Percentiles rank a stretch among this genome's conserved stretches.
These are phyloP conservation scores for Pogonocherus hispidulus DNA, from an alignment of 2,888 invertebrate genomes.

Conservation along the genomic window DNA sequence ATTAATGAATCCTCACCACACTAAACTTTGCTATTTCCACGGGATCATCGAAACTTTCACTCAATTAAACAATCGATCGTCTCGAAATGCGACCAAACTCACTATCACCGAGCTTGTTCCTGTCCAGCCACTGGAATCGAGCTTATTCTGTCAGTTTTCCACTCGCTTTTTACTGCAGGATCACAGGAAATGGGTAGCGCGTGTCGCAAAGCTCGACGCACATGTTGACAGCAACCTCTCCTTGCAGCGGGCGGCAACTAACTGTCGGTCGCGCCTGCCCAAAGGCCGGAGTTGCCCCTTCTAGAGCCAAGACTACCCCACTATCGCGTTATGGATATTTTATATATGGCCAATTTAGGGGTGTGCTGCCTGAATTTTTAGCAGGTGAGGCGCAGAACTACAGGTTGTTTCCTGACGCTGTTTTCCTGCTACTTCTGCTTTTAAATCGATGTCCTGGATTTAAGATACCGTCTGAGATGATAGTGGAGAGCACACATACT, in stretches of 20 bases:
- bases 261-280: conserved; percentile 38
- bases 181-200: conserved; percentile 12
- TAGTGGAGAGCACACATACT: no score
- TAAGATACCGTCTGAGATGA: not conserved
- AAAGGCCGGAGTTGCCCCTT: conserved; percentile 32
- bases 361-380: conserved; percentile 35
- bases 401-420: conserved; percentile 10
- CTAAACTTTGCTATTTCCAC: conserved; percentile 20
- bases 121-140: no score
- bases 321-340: conserved; percentile 37
- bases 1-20: conserved; percentile 29
- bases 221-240: conserved; percentile 30
- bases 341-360: conserved; percentile 37
- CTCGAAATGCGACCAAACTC: conserved; percentile 11
- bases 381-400: conserved; percentile 23
- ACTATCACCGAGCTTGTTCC: not conserved
- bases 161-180: conserved; percentile 4
- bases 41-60: conserved; percentile 21
- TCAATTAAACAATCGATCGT: conserved; percentile 28
- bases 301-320: conserved; percentile 36
- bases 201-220: conserved; percentile 4
- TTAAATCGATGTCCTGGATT: not conserved
- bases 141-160: conserved; percentile 6
- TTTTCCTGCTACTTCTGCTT: not conserved
- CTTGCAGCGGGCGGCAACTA: conserved; percentile 12